Conservation (phyloP, 2,888 invertebrate species). For the Vannuccia rotundouncinata region DNA sequence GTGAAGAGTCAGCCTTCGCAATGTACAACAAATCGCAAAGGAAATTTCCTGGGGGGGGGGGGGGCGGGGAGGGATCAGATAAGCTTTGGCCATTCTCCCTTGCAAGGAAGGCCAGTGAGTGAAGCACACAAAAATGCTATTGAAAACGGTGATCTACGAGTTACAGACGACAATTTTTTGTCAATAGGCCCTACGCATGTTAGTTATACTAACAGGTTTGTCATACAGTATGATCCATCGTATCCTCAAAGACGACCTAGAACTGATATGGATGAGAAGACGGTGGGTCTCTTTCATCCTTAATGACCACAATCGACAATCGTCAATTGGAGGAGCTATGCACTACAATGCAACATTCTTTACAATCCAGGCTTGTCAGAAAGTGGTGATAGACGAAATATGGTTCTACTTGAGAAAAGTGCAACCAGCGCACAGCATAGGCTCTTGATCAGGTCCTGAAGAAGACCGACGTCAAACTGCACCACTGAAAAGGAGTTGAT, state of each 20-base stretch:
- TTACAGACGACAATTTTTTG: background rate
- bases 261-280: background rate
- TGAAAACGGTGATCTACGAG: background rate
- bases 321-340: background rate
- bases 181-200: background rate
- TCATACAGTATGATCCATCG: background rate
- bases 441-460: background rate
- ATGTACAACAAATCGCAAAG: background rate
- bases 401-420: background rate
- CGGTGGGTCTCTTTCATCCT: background rate
- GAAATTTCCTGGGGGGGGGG: background rate
- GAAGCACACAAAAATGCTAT: background rate
- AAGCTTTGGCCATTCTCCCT: background rate
- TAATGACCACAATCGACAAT: background rate
- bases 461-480: background rate
- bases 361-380: background rate
- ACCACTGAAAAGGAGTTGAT: background rate
- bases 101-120: background rate
- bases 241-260: background rate
- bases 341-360: background rate
- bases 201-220: background rate
- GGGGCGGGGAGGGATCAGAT: background rate
- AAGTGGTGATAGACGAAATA: background rate
- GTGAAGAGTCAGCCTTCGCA: background rate
- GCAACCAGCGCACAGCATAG: background rate